Percentiles rank a stretch among this genome's conserved stretches.
phyloP scores from a whole-genome alignment of 2,113 vertebrate species.

The Nipponia nippon region DNA sequence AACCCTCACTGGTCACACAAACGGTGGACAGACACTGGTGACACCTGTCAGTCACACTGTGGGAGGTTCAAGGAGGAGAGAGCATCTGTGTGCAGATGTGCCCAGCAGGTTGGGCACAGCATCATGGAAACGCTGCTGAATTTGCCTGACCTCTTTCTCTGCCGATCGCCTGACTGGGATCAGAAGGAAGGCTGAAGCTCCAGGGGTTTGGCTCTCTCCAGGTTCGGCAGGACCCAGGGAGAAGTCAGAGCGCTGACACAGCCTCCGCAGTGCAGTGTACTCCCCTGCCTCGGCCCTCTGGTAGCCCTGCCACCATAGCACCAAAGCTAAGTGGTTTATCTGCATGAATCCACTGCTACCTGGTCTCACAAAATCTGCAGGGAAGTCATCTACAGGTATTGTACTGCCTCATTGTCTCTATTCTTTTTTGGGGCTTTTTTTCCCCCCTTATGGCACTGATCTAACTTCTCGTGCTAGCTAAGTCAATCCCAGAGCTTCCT shows the following conservation, averaged over 20 bases:
- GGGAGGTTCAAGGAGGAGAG: background rate
- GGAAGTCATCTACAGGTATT: background rate
- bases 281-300: background rate
- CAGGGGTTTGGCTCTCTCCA: background rate
- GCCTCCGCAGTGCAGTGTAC: background rate
- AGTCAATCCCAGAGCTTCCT: background rate
- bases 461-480: background rate
- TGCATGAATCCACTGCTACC: background rate
- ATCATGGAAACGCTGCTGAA: rapidly evolving
- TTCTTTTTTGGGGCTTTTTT: background rate
- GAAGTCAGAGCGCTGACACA: background rate
- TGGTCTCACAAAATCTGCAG: background rate
- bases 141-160: background rate
- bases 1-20: background rate
- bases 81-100: background rate
- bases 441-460: background rate
- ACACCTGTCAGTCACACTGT: background rate
- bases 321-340: background rate
- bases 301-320: background rate
- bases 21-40: rapidly evolving
- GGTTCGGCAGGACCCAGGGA: background rate
- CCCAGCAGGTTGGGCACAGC: background rate
- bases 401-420: background rate
- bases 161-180: rapidly evolving
- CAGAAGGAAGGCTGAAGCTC: background rate